Conservation (phyloP, 2,113 vertebrate genomes). For the Cololabis saira region DNA sequence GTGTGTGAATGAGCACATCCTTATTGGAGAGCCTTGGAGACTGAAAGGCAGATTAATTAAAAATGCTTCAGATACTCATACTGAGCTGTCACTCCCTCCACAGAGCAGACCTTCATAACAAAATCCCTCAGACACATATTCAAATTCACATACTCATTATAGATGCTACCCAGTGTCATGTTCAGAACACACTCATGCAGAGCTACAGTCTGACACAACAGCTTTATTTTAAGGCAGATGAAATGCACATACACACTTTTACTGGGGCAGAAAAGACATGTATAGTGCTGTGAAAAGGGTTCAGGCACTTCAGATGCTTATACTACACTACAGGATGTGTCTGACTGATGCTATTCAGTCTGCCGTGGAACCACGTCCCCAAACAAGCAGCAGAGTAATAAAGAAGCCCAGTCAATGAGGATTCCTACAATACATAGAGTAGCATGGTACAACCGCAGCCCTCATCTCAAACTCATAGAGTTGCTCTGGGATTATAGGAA, state of each 20-base stretch:
- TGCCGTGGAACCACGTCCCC: not conserved
- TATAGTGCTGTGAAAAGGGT: not conserved
- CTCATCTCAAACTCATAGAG: too few species aligned
- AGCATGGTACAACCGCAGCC: too few species aligned
- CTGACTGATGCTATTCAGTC: not conserved
- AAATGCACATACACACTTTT: conserved; percentile 1
- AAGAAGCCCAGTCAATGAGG: not conserved
- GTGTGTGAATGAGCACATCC: conserved; percentile 35
- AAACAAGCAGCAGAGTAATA: not conserved
- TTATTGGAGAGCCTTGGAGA: conserved; percentile 39
- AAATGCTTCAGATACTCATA: conserved; percentile 49
- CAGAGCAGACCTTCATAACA: conserved; percentile 28
- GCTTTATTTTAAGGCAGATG: conserved; percentile 22
- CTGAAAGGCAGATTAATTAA: conserved; percentile 69
- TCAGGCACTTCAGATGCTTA: not conserved
- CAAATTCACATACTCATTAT: conserved; percentile 7
- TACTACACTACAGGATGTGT: not conserved
- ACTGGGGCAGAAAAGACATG: conserved; percentile 4
- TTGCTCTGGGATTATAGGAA: too few species aligned
- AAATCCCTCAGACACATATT: conserved; percentile 15
- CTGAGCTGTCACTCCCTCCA: conserved; percentile 33
- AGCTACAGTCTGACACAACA: conserved; percentile 20
- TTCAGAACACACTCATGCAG: conserved; percentile 22
- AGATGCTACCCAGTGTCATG: conserved; percentile 6
- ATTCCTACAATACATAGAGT: too few species aligned